phyloP scores from a whole-genome alignment of 2,888 invertebrate genomes.

The Chymomyza fuscimana region DNA sequence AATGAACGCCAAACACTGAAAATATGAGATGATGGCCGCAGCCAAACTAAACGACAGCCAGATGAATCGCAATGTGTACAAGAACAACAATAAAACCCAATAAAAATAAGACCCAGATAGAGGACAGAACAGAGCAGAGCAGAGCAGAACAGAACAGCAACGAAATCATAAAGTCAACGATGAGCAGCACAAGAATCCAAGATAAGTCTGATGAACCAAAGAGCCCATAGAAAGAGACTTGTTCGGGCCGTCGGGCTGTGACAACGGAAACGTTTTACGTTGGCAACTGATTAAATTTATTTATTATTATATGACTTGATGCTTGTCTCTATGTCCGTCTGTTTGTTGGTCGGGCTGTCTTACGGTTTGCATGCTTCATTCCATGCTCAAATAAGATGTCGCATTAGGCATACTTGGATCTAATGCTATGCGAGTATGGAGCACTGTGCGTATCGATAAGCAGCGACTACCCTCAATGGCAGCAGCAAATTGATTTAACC shows the following conservation, averaged over 20 bases:
- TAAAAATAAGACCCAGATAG: conserved; percentile 9
- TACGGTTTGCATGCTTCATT: conserved; percentile 25
- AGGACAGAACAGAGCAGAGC: conserved; percentile 10
- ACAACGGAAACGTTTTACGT: conserved; percentile 39
- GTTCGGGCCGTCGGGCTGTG: conserved; percentile 9
- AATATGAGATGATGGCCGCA: conserved; percentile 44
- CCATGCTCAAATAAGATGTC: conserved; percentile 36
- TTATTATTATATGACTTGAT: conserved; percentile 45
- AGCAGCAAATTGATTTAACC: background rate
- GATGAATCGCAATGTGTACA: conserved; percentile 10
- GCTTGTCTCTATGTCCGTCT: conserved; percentile 28
- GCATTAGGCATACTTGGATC: background rate
- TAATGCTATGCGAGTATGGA: background rate
- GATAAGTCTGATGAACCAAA: conserved; percentile 25
- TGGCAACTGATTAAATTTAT: conserved; percentile 67
- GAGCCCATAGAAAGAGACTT: conserved; percentile 17
- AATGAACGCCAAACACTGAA: conserved; percentile 42
- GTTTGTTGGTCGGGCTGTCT: conserved; percentile 12
- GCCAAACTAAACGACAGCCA: background rate
- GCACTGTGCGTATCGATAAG: background rate
- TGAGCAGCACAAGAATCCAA: conserved; percentile 34
- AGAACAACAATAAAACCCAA: conserved; percentile 1
- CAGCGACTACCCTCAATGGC: background rate
- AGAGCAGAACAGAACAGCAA: conserved; percentile 11
- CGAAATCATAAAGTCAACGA: conserved; percentile 37